Conservation (phyloP, 1,140 invertebrate genomes). For the Bombus terrestris region DNA sequence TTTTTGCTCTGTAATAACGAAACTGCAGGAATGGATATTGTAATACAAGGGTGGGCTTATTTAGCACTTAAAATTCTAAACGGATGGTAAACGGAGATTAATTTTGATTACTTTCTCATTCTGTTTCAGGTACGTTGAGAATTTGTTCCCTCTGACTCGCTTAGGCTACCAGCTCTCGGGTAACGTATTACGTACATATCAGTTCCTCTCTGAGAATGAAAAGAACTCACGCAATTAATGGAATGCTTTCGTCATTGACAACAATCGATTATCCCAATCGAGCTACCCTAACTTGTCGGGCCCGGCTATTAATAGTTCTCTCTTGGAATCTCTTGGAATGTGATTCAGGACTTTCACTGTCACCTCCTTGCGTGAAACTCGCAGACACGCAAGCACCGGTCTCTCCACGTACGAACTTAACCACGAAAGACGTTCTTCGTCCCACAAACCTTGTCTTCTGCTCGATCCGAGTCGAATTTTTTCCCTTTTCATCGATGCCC, state of each 20-base stretch:
- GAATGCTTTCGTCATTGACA: background rate
- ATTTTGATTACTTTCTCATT: background rate
- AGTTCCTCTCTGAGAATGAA: background rate
- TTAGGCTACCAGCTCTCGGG: background rate
- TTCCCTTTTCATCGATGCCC: background rate
- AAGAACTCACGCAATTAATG: constrained; percentile 1
- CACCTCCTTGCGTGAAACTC: constrained; percentile 71
- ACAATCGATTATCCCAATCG: constrained; percentile 49
- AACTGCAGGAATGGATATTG: background rate
- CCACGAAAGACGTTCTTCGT: constrained; percentile 33
- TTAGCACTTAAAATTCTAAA: background rate
- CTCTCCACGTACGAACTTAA: constrained; percentile 45
- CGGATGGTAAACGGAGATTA: background rate
- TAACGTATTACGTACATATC: constrained; percentile 13
- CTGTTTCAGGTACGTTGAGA: constrained; percentile 53
- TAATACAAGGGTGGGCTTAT: background rate
- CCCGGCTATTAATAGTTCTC: constrained; percentile 68
- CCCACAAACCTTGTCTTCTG: constrained; percentile 28
- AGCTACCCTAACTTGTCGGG: constrained; percentile 51
- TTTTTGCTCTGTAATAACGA: background rate
- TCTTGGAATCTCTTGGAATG: constrained; percentile 67
- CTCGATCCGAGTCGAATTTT: constrained; percentile 24
- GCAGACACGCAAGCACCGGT: constrained; percentile 67
- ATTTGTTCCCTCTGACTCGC: background rate
- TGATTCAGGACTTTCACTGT: constrained; percentile 76